These are phyloP conservation scores for Vanessa tameamea DNA, from an alignment of 1,140 invertebrate species.

Conservation along the genomic window DNA sequence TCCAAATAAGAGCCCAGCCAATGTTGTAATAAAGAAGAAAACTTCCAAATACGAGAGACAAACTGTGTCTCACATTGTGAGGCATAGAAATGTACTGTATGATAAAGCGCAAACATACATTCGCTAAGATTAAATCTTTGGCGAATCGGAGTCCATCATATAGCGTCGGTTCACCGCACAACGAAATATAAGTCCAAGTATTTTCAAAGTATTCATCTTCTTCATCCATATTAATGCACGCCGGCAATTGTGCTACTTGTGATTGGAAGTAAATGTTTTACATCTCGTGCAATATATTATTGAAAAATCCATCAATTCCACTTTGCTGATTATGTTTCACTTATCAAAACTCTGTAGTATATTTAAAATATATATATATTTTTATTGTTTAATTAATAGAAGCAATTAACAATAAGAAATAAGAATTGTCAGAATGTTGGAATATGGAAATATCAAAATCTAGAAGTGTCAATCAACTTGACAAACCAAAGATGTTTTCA, in stretches of 20 bases:
- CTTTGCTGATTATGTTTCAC: neutral
- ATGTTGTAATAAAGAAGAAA: constrained; percentile 73
- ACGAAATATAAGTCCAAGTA: constrained; percentile 64
- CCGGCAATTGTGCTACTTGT: constrained; percentile 3
- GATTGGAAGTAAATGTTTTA: neutral
- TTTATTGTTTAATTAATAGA: no score
- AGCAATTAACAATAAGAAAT: no score
- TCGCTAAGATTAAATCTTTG: constrained; percentile 72
- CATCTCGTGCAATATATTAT: neutral
- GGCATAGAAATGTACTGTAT: constrained; percentile 67
- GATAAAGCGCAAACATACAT: constrained; percentile 60
- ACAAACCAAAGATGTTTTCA: no score
- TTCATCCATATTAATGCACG: constrained; percentile 56
- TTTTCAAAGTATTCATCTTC: constrained; percentile 66
- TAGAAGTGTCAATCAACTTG: no score
- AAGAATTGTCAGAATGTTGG: no score
- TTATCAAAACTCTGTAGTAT: neutral
- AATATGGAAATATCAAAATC: no score
- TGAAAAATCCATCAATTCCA: neutral
- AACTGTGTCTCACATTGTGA: constrained; percentile 67
- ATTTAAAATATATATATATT: no score
- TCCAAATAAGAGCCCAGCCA: constrained; percentile 72
- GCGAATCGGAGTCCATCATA: constrained; percentile 75
- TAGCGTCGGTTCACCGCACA: constrained; percentile 75
- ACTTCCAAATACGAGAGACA: constrained; percentile 69